phyloP scores from a whole-genome alignment of 2,113 vertebrate species.

The Spilogale gracilis region DNA sequence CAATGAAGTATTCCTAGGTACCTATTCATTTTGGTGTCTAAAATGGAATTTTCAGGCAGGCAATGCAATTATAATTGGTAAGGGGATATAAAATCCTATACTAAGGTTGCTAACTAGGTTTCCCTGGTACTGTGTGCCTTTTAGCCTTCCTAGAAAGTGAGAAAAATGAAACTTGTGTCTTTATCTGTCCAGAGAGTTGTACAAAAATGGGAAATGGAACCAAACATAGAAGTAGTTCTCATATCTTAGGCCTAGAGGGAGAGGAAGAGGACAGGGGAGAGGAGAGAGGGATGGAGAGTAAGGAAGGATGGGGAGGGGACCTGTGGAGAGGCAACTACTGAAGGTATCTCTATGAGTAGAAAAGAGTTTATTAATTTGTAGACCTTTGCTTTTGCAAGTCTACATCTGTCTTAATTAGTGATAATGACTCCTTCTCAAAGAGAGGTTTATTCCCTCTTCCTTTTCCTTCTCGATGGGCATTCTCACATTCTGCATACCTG shows the following conservation, averaged over 20 bases:
- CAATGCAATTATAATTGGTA: neutral
- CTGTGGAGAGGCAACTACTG: neutral
- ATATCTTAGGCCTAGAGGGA: neutral
- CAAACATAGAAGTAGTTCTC: neutral
- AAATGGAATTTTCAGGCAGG: conserved; percentile 14
- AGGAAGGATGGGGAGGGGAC: neutral
- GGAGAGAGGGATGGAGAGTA: neutral
- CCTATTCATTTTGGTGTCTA: conserved; percentile 1
- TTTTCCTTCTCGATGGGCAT: neutral
- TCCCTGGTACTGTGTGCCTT: neutral
- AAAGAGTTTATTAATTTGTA: neutral
- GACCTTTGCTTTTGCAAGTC: neutral
- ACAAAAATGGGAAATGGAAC: neutral
- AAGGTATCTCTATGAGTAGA: neutral
- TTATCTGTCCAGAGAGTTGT: neutral
- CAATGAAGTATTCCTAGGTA: neutral
- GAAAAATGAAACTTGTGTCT: neutral
- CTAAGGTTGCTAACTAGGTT: neutral
- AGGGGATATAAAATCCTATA: neutral
- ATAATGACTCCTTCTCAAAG: neutral
- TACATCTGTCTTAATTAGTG: neutral
- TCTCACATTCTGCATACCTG: neutral
- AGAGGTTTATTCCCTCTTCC: neutral
- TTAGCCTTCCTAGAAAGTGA: neutral
- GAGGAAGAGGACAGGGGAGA: neutral